Evolutionary conservation across 2,797 vertebrate genomes (phyloP), one percentile per base, ranked within the genome.

Genomic region (Benthosema pterotum): DNA sequence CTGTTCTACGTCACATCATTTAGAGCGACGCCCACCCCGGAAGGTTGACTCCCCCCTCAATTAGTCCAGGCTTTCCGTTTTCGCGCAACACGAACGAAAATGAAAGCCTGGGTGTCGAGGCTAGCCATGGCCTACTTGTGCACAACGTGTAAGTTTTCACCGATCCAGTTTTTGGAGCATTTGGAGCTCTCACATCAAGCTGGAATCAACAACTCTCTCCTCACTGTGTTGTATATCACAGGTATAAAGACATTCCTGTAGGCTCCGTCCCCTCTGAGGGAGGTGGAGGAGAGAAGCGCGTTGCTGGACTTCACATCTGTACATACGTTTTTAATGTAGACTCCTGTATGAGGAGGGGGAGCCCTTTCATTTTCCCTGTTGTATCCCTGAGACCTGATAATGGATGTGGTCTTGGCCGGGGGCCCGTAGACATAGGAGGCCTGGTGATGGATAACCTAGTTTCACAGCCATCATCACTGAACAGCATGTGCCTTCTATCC

Each of bases 371-470:
- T 85, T 60, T 79, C 79, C 77, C 63, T 57, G 72, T 82, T 79
- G 73, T 80, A 69, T 87, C 75, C 79, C 69, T 72, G 43, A 71
- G 74, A 83, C 76, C 82, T 85, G 84, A 87, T 86, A 91, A 91
- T 83, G 72, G 84, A 92, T 87, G 89, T 78, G 86, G 74, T 80
- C 74, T 89, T 87, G 89, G 88, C 77, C 65, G 22, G 82, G 68
- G 79, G 83, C 79, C 84, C 67, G 22, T 56, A 63, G 80, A 75
- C 67, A 13, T 69, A 80, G 50, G 77, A 82, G 57, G 67, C 67
- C 75, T 70, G 71, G 73, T 91, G 90, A 92, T 91, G 86, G 87
- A 93, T 92, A 86, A 89, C 83, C 83, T 84, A 73, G 84, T 89
- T 88, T 86, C 80, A 88, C 71, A 78, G 65, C 82, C 80, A 83